phyloP scores from a whole-genome alignment of 2,888 invertebrate species.

The Clusia tigrina region DNA sequence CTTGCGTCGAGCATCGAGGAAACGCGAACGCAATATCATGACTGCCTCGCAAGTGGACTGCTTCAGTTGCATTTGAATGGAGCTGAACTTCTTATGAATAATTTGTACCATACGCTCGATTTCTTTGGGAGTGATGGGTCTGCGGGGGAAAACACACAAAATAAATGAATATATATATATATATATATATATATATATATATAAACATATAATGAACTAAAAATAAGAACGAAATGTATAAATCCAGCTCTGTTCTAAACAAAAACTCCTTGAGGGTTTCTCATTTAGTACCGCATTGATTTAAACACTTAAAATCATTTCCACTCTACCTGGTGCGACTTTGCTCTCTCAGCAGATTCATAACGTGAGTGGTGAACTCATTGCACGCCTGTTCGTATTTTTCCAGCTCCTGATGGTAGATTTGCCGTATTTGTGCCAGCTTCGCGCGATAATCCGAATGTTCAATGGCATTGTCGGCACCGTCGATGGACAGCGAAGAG shows the following conservation, averaged over 20 bases:
- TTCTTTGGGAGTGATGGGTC: conserved; percentile 96
- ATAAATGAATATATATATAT: not conserved
- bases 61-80: conserved; percentile 97
- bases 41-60: conserved; percentile 99
- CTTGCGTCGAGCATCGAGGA: conserved; percentile 84
- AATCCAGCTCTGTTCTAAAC: too few relatives aligned
- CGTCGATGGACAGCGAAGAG: conserved; percentile 63
- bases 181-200: not conserved
- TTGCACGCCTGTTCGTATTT: conserved; percentile 99
- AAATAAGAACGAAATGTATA: not conserved
- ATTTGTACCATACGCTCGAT: conserved; percentile 99
- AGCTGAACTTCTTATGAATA: conserved; percentile 97
- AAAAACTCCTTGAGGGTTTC: too few relatives aligned
- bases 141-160: too few relatives aligned
- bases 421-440: conserved; percentile 96
- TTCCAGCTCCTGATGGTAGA: conserved; percentile 98
- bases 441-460: conserved; percentile 99
- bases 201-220: not conserved
- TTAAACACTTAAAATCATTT: not conserved
- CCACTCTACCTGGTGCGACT: conserved; percentile 78
- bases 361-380: conserved; percentile 99
- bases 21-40: conserved; percentile 87
- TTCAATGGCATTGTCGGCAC: conserved; percentile 94
- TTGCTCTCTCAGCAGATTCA: conserved; percentile 96
- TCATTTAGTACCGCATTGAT: too few relatives aligned